Base-by-base conservation (phyloP, 2,797 vertebrate species). In the Schizothorax lantsangensis region DNA sequence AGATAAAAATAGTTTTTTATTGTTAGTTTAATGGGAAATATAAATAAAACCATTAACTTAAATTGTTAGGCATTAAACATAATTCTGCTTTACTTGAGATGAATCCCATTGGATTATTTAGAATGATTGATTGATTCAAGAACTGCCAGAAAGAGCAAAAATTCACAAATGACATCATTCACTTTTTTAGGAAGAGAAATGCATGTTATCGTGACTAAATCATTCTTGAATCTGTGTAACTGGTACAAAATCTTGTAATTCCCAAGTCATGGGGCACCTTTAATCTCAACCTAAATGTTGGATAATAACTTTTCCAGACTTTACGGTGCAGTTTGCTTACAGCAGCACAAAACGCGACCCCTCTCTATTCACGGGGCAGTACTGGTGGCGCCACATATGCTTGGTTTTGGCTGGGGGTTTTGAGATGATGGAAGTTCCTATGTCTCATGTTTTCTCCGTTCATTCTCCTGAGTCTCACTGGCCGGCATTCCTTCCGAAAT, bases 341-440 rank as follows among this genome's bases (percentile, higher is more conserved):
- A 91, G 88, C 91, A 92, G 94, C 95, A 93, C 87, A 89, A 95
- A 94, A 80, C n/a, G 30, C 83, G 82, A 79, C 84, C 89, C 86
- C 85, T 91, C 87, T 88, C 90, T 90, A 82, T 91, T 91, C 91
- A 93, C 91, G 90, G 88, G 92, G 93, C 89, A 64, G 84, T 90
- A 87, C 88, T 84, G 89, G 90, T 92, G 88, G 79, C 54, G 93
- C 91, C 92, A 93, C 93, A 91, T 92, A 92, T 93, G 92, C 89
- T 91, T 90, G 93, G 94, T 94, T 95, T 93, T 96, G 95, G 95
- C 93, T 93, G 69, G 52, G 43, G 87, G 82, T 49, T 73, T 47
- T 89, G 86, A 89, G 79, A 66, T 91, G 91, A 91, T 90, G 91
- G 92, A 88, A 92, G 89, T 83, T 83, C 82, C 91, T 91, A 89